Evolutionary conservation across 1,140 invertebrate species (phyloP).

Genomic region (Pachypsylla venusta): DNA sequence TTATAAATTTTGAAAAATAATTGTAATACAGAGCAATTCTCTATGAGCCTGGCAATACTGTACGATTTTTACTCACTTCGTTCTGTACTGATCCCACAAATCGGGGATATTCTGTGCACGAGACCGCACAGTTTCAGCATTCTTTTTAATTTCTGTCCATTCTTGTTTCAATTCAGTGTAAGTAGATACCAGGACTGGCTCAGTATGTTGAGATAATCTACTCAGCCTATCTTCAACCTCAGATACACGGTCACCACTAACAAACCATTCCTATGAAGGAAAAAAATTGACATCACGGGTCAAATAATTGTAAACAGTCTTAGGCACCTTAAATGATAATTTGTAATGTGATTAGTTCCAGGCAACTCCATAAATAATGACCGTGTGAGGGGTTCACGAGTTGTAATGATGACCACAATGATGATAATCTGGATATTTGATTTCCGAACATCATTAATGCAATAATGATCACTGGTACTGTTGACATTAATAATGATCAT

Average conservation of each 20-base stretch:
- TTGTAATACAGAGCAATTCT: background rate
- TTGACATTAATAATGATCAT: too few species aligned
- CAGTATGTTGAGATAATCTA: background rate
- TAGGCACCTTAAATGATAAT: too few species aligned
- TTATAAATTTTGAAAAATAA: background rate
- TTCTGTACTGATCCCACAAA: constrained; percentile 72
- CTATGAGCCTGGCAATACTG: too few species aligned
- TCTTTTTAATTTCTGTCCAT: constrained; percentile 11
- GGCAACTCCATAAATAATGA: too few species aligned
- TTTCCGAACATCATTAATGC: too few species aligned
- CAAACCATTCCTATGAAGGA: background rate
- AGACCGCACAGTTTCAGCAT: constrained; percentile 5
- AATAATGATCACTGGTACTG: too few species aligned
- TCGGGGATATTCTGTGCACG: constrained; percentile 67
- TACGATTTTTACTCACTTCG: constrained; percentile 42
- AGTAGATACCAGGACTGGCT: constrained; percentile 1
- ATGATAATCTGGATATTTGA: too few species aligned
- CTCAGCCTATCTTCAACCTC: background rate
- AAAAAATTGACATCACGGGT: background rate
- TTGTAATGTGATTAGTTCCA: too few species aligned
- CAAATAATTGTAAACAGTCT: too few species aligned
- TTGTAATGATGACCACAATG: too few species aligned
- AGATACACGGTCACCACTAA: background rate
- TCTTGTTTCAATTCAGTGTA: background rate
- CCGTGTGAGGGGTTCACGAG: too few species aligned